Conservation (phyloP, 1,140 invertebrate species). For the Drosophila trapezifrons region DNA sequence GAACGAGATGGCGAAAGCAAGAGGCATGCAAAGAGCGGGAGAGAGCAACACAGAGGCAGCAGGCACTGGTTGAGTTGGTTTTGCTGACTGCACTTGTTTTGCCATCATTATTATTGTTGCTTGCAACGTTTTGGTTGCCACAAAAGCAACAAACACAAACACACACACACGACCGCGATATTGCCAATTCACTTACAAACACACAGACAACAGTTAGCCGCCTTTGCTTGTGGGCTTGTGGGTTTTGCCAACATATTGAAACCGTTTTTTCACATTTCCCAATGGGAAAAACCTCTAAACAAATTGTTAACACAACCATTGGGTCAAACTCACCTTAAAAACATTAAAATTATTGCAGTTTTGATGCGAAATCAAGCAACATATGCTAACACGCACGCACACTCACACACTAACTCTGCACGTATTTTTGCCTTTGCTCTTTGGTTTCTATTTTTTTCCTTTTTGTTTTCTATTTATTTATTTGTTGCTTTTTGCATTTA, state of each 20-base stretch:
- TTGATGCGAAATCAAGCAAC: slow-evolving; percentile 22
- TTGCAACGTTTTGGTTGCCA: slow-evolving; percentile 61
- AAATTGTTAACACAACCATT: neutral
- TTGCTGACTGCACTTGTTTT: slow-evolving; percentile 70
- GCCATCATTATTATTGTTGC: slow-evolving; percentile 57
- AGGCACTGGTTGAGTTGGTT: slow-evolving; percentile 69
- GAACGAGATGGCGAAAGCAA: slow-evolving; percentile 15
- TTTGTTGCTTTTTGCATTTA: slow-evolving; percentile 36
- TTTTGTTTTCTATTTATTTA: slow-evolving; percentile 32
- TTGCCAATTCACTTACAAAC: slow-evolving; percentile 55
- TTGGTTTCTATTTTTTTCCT: neutral
- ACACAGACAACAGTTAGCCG: slow-evolving; percentile 49
- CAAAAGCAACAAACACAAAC: slow-evolving; percentile 43
- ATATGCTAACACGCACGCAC: slow-evolving; percentile 44
- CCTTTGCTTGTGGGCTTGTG: slow-evolving; percentile 14
- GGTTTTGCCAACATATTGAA: slow-evolving; percentile 55
- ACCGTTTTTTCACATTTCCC: slow-evolving; percentile 33
- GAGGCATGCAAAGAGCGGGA: slow-evolving; percentile 4
- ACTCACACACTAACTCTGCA: slow-evolving; percentile 14
- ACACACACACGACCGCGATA: slow-evolving; percentile 24
- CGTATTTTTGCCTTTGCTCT: slow-evolving; percentile 3
- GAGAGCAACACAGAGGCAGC: slow-evolving; percentile 24
- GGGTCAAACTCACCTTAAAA: slow-evolving; percentile 1
- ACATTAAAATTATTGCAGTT: neutral
- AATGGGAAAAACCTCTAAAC: slow-evolving; percentile 13